Percentiles rank a stretch among this genome's conserved stretches.
Evolutionary conservation across 2,888 invertebrate species (phyloP).

Genomic region (Rotaria sp.): DNA sequence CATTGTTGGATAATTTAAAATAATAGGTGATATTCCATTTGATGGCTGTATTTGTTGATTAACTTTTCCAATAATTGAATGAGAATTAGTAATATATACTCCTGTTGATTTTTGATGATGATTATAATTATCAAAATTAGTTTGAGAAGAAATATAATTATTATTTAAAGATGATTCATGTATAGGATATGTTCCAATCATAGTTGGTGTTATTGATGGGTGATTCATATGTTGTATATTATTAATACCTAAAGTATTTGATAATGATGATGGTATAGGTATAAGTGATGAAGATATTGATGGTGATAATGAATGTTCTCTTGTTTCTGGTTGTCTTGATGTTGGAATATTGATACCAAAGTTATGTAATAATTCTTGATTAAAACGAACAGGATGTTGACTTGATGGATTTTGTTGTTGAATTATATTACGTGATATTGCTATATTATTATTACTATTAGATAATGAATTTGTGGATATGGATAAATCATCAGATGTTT

Average conservation of each 20-base stretch:
- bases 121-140: neutral
- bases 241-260: neutral
- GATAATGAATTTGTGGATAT: neutral
- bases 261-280: neutral
- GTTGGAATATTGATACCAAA: neutral
- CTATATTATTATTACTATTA: neutral
- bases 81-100: neutral
- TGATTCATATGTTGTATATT: neutral
- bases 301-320: neutral
- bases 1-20: neutral
- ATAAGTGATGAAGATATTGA: neutral
- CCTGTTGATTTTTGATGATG: neutral
- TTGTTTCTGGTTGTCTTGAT: neutral
- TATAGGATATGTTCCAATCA: neutral
- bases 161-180: neutral
- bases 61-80: neutral
- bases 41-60: neutral
- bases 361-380: neutral
- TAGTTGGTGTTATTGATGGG: neutral
- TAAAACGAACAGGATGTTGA: neutral
- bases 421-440: neutral
- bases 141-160: neutral
- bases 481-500: neutral
- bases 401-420: neutral
- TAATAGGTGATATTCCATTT: neutral